Evolutionary conservation across 2,797 vertebrate genomes (phyloP).

Genomic region (Semaprochilodus insignis): DNA sequence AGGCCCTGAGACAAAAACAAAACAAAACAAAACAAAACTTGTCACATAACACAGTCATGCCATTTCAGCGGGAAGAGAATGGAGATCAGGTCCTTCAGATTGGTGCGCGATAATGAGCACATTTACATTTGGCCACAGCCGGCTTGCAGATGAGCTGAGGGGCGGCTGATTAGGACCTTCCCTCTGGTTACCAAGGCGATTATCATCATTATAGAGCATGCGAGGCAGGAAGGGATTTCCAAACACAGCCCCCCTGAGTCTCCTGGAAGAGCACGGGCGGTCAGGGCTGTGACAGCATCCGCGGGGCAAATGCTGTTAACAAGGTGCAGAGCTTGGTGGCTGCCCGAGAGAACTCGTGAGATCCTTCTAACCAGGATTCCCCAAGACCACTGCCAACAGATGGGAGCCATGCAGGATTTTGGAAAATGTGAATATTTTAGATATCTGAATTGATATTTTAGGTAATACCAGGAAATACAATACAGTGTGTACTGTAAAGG

Average conservation of each 20-base stretch:
- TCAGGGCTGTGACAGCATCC: constrained; percentile 12
- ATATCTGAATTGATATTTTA: no score
- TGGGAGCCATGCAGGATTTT: background rate
- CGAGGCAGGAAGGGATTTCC: constrained; percentile 47
- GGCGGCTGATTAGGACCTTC: constrained; percentile 58
- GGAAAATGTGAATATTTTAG: background rate
- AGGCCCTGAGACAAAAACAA: background rate
- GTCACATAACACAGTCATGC: constrained; percentile 34
- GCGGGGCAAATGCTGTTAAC: constrained; percentile 28
- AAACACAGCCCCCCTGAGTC: constrained; percentile 36
- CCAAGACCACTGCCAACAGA: constrained; percentile 14
- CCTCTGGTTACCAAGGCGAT: constrained; percentile 61
- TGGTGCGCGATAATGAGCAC: constrained; percentile 57
- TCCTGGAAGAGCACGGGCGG: constrained; percentile 12
- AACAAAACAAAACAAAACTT: constrained; percentile 6
- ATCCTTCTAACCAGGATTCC: background rate
- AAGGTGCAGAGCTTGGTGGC: constrained; percentile 18
- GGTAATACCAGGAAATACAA: no score
- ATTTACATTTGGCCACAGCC: constrained; percentile 60
- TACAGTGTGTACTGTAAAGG: no score
- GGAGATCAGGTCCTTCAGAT: constrained; percentile 47
- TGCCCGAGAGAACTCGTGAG: background rate
- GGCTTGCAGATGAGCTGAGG: constrained; percentile 50
- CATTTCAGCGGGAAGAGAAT: constrained; percentile 39
- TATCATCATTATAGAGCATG: constrained; percentile 58